Evolutionary conservation across 1,140 invertebrate genomes (phyloP), one percentile per base, ranked within the genome.

Genomic region (Pseudomyrmex pallidus): DNA sequence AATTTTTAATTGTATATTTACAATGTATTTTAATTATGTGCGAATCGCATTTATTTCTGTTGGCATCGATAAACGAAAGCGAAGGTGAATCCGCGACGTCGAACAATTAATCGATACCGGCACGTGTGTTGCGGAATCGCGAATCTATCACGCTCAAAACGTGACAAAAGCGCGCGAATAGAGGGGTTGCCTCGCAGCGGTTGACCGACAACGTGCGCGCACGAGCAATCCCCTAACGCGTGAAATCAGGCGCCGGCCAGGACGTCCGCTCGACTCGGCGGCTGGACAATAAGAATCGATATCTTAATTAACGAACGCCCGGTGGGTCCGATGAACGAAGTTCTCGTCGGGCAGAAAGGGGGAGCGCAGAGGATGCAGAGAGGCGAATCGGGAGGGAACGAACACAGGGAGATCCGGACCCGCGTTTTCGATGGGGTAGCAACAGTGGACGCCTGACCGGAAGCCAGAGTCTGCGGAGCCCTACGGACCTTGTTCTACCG

Each of bases 221-320:
- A 59, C 54, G 76, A 57, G 76, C 76, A 72, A 80, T 35, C 35
- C 76, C 76, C 76, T 59, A 48, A 59, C 85, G 84, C 67, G 87
- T 88, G 88, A 90, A 86, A 90, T 91, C 90, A 90, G 88, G 78
- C 87, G 85, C 85, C 85, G 82, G 85, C 82, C 86, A 88, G 90
- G 88, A 91, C 90, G 87, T 91, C 89, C 90, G 89, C 84, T 89
- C 87, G 90, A 90, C 91, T 90, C 88, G 89, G 70, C 87, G 76
- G 82, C 82, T 61, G 90, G 88, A 93, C 92, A 93, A 93, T 94
- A 92, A 93, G 91, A 94, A 93, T 94, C 93, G 91, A 94, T 94
- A 94, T 93, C 93, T 94, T 94, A 94, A 94, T 94, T 94, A 94
- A 93, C 86, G 82, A 90, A 87, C 82, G 87, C 82, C 35, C 77